Base-by-base conservation (phyloP, 2,113 vertebrate species). In the Boleophthalmus pectinirostris region DNA sequence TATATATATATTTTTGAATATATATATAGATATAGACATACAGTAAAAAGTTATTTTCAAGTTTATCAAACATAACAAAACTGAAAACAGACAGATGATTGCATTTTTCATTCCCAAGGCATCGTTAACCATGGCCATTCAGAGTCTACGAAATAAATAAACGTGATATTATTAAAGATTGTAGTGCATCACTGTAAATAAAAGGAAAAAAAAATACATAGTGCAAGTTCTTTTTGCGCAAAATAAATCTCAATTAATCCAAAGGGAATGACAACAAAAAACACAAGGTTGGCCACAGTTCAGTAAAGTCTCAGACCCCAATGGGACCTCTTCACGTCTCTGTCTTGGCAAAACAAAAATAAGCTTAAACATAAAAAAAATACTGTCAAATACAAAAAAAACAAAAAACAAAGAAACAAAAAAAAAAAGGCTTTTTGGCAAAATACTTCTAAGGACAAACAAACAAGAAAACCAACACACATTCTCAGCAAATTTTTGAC, bases 131-230 rank as follows among this genome's bases (percentile, higher is more conserved):
- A 97, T 90, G 94, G 94, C 93, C 92, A 94, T 96, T 95, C 94
- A 94, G 90, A 91, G 86, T 90, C 85, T 90, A 58, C 15, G 87
- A 89, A 93, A 98, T 97, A 98, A 97, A 98, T 98, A 96, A 95
- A 92, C 80, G 91, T 95, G 94, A 95, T 93, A 93, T 93, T 90
- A 95, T 91, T 95, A 92, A 95, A 94, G 94, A 94, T 94, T 90
- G 88, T 97, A 97, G 96, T 98, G 96, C 96, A 97, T 96, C 93
- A 89, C 95, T 95, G 94, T 95, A 96, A 96, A 95, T 83, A 67
- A 84, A 95, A 72, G 69, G n/a, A n/a, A 76, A 84, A 53, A 94
- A 91, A 94, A 71, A 61, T 61, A 58, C 56, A 95, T 98, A 98
- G 97, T 98, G 98, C 97, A 98, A 95, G 94, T 94, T 94, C 73